Conservation (phyloP, 2,888 invertebrate genomes). For the Melinopterus prodromus region DNA sequence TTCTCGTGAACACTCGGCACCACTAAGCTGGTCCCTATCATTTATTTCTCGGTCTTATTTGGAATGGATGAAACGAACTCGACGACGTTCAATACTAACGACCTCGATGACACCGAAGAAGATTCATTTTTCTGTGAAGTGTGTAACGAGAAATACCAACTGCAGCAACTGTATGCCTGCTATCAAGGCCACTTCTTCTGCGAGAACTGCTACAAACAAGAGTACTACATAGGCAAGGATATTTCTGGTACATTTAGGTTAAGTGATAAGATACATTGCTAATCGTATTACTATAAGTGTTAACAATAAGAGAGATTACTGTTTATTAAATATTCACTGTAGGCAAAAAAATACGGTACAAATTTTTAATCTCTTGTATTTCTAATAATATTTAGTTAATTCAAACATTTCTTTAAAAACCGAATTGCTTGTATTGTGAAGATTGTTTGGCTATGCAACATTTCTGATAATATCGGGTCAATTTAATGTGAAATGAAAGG, state of each 20-base stretch:
- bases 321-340: no score
- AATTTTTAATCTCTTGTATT: no score
- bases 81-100: conserved; percentile 17
- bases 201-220: conserved; percentile 42
- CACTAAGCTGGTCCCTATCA: conserved; percentile 4
- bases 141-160: conserved; percentile 39
- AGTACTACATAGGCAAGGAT: conserved; percentile 41
- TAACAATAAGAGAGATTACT: no score
- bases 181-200: conserved; percentile 46
- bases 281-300: no score
- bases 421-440: no score
- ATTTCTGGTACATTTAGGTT: not conserved
- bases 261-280: not conserved
- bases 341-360: no score
- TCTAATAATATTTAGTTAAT: no score
- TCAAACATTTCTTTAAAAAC: no score
- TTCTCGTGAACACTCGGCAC: not conserved
- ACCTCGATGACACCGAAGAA: conserved; percentile 20
- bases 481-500: no score
- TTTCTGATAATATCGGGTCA: no score
- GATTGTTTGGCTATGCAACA: no score
- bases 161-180: conserved; percentile 43
- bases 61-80: conserved; percentile 21
- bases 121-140: conserved; percentile 40
- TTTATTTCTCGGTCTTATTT: conserved; percentile 4